A percentile compares a stretch with the other conserved stretches of the same genome.
Conservation (phyloP, 2,797 vertebrate species). For the Esox lucius region DNA sequence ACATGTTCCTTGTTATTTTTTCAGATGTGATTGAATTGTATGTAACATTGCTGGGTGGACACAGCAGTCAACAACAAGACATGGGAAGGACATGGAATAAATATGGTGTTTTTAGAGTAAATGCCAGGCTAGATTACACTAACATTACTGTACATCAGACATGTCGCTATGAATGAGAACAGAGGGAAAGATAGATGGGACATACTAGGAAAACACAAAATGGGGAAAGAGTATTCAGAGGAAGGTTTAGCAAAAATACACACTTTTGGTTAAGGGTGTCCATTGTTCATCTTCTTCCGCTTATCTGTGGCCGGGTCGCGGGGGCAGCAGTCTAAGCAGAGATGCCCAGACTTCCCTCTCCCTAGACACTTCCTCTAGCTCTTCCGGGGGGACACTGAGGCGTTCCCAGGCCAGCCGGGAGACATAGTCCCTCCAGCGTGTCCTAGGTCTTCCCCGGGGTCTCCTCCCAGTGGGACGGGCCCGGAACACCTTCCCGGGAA, state of each 20-base stretch:
- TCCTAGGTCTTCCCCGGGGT: too few species aligned
- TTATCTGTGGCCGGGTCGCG: too few species aligned
- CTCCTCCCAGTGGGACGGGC: too few species aligned
- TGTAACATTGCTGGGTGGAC: conserved; percentile 19
- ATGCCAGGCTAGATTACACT: conserved; percentile 46
- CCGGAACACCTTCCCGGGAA: too few species aligned
- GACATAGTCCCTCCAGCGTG: too few species aligned
- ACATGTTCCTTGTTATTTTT: conserved; percentile 36
- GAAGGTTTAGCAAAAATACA: not conserved
- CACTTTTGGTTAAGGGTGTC: too few species aligned
- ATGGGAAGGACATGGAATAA: conserved; percentile 17
- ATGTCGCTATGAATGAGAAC: conserved; percentile 33
- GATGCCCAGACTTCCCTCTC: too few species aligned
- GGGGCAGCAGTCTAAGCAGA: too few species aligned
- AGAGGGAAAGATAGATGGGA: conserved; percentile 36
- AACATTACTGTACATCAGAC: conserved; percentile 61
- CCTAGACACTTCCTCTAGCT: too few species aligned
- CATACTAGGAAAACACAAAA: not conserved
- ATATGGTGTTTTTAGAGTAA: conserved; percentile 6
- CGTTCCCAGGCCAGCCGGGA: too few species aligned
- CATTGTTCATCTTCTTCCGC: too few species aligned
- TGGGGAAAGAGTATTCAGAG: not conserved
- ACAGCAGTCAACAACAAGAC: conserved; percentile 25
- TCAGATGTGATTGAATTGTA: not conserved
- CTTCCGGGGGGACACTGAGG: too few species aligned